Conservation (phyloP, 2,113 vertebrate genomes). For the Edolisoma coerulescens region DNA sequence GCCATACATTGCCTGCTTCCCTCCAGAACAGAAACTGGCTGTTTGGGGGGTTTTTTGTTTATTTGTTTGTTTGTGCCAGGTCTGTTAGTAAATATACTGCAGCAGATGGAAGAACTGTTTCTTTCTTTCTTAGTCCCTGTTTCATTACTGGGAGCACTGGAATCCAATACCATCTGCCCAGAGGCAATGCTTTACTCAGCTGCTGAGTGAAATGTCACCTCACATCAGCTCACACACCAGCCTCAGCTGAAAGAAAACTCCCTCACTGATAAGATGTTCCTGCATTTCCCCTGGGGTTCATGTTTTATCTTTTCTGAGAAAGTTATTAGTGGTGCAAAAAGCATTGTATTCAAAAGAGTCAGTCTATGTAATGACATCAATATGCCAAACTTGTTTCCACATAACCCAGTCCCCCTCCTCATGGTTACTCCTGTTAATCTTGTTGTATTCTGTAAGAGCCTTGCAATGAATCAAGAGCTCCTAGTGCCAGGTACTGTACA, state of each 20-base stretch:
- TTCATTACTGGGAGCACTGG: constrained; percentile 7
- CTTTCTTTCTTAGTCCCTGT: not conserved
- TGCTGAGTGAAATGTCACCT: not conserved
- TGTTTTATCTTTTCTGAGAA: not conserved
- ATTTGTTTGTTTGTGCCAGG: fast-evolving
- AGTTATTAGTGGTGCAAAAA: not conserved
- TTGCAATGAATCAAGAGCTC: not conserved
- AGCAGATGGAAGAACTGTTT: not conserved
- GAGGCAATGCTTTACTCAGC: not conserved
- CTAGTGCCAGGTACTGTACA: not conserved
- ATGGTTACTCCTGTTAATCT: not conserved
- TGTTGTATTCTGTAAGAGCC: not conserved
- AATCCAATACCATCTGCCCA: not conserved
- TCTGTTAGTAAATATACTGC: not conserved
- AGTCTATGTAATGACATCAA: not conserved
- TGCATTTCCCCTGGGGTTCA: not conserved
- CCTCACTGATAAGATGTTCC: not conserved
- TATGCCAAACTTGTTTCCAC: not conserved
- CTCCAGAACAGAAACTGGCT: not conserved
- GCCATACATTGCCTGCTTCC: not conserved
- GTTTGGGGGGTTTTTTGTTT: fast-evolving
- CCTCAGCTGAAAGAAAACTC: not conserved
- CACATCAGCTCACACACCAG: not conserved
- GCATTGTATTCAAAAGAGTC: not conserved
- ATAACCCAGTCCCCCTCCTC: not conserved